Base-by-base conservation (phyloP, 2,113 vertebrate genomes). In the Uria lomvia region DNA sequence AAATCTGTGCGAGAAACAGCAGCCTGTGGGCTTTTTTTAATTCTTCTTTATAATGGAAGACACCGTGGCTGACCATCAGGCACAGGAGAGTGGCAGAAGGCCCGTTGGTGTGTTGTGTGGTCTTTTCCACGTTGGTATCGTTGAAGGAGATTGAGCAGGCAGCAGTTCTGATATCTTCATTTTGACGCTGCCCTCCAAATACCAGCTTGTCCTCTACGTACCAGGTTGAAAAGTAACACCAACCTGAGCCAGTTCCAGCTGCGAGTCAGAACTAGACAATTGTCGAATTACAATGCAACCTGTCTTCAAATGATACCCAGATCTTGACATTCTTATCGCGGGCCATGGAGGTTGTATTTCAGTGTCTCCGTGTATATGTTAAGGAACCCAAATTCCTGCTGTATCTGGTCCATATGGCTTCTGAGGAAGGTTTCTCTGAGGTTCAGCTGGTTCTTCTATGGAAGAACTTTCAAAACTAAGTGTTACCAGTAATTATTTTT, bases 81-180 rank as follows among this genome's bases (percentile, higher is more conserved):
- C 27, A 2, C 9, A 10, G 11, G 59, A 32, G 40, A 21, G 32
- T 5, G 11, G 47, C 32, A 24, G 47, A 22, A 71, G 26, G 53
- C 47, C 34, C 8, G 0, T 4, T 6, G 32, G 27, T 7, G 27
- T 16, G 18, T 32, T 15, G n/a, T 6, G 0, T 12, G 12, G 20
- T 36, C 34, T 32, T 36, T 26, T 50, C 66, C 19, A 3, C 9
- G 0, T 24, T 5, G 6, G 38, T 11, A 1, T 5, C 12, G 45
- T 16, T 3, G 1, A 15, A 73, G 79, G 40, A 73, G 43, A 9
- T 3, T 3, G 67, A 40, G 49, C 36, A 40, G 62, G 62, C n/a
- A 20, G 62, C 30, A 4, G 38, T 15, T 53, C 8, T 17, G 7
- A 27, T 53, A 17, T 40, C 24, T 26, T 65, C 20, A 0, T 32